Evolutionary conservation across 2,888 invertebrate species (phyloP), one percentile per base, ranked within the genome.

Genomic region (Mimachlamys varia): DNA sequence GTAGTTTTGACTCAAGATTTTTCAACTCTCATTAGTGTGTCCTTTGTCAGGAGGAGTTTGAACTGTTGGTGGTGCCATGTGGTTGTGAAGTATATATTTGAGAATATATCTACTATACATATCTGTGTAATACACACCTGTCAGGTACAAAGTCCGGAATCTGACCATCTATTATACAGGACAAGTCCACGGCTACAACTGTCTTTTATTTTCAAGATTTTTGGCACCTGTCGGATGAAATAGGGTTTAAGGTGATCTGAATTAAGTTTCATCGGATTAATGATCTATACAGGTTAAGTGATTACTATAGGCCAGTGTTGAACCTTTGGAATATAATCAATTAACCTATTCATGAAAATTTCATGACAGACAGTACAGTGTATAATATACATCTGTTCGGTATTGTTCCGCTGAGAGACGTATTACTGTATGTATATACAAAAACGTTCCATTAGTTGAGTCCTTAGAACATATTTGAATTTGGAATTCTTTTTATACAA

Each of bases 261-360:
- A 62, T 62, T n/a, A 62, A n/a, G 62, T 62, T n/a, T 62, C 15
- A n/a, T 22, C 22, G 22, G 12, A 27, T 33, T 13, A 0, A 33
- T 76, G 12, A 76, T 76, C 76, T 76, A 10, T 76, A 76, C 76
- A 76, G 76, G 76, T 76, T 27, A 76, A 27, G 12, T 10, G 22
- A 76, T 33, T 76, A 10, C 76, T 33, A 27, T 33, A 76, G 76
- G 10, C 76, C 5, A 17, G 10, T 33, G 27, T 33, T 76, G 33
- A 76, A 76, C 76, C 76, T 76, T 76, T 76, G 76, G 76, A 76
- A 33, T 33, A 76, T 33, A 76, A 76, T 76, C 76, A 76, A 76
- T 76, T 76, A 76, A 76, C 19, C 33, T 10, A 76, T 27, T 76
- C 76, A 27, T 22, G 44, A 53, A 58, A 58, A 58, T 7, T 76